phyloP scores from a whole-genome alignment of 2,797 vertebrate species.

The Pseudopleuronectes americanus region DNA sequence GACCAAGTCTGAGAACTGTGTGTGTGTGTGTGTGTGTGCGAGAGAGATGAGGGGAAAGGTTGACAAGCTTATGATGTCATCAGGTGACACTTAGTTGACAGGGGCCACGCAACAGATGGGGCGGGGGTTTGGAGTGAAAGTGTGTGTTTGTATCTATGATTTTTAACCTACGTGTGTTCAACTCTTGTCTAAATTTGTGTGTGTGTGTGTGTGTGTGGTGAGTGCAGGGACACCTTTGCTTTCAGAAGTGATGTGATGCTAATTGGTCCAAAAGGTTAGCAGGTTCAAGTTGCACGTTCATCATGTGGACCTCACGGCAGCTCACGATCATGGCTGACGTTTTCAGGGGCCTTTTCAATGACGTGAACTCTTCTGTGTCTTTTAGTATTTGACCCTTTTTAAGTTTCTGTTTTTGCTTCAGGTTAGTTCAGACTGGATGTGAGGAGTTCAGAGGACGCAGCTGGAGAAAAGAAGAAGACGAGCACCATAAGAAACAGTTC shows the following conservation, averaged over 20 bases:
- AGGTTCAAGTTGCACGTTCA: conserved; percentile 57
- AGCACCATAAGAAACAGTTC: background rate
- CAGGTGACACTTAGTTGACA: conserved; percentile 76
- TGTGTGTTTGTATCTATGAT: conserved; percentile 7
- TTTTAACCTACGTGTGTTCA: conserved; percentile 1
- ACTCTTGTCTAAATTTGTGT: conserved; percentile 15
- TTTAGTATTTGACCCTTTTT: conserved; percentile 11
- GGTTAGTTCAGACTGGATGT: conserved; percentile 1
- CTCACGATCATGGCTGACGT: conserved; percentile 17
- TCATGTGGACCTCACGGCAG: conserved; percentile 35
- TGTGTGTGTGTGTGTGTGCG: conserved; percentile 35
- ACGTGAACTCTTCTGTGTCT: conserved; percentile 18
- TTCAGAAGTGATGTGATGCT: conserved; percentile 73
- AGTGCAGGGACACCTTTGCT: conserved; percentile 68
- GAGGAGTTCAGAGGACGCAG: conserved; percentile 35
- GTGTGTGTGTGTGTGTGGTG: conserved; percentile 25
- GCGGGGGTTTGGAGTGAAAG: conserved; percentile 24
- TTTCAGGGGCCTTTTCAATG: conserved; percentile 26
- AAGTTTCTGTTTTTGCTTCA: conserved; percentile 3
- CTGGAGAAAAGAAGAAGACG: conserved; percentile 21
- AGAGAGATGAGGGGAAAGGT: conserved; percentile 66
- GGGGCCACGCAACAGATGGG: conserved; percentile 76
- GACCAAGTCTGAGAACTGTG: too few species aligned
- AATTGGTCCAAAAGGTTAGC: conserved; percentile 70
- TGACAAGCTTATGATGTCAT: conserved; percentile 75